Percentiles rank a stretch among this genome's conserved stretches.
Conservation (phyloP, 1,140 invertebrate species). For the Euura saliciscinereae region DNA sequence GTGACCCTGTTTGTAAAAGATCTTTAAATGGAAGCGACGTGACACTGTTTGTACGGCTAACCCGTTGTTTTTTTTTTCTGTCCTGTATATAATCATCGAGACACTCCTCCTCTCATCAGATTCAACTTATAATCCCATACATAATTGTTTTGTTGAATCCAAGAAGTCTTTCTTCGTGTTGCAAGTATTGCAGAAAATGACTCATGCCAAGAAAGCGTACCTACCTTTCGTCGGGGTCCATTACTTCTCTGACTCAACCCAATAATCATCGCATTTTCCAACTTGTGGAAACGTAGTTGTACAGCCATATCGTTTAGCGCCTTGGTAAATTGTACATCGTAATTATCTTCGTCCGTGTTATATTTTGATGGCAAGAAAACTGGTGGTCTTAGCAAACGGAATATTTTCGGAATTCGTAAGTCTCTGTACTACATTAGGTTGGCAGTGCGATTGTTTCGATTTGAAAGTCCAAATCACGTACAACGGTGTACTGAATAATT, state of each 20-base stretch:
- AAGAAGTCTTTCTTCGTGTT: not conserved
- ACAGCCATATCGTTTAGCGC: no score
- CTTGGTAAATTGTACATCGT: not conserved
- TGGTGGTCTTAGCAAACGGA: no score
- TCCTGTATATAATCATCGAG: not conserved
- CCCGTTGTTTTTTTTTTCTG: not conserved
- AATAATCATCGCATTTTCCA: conserved; percentile 25
- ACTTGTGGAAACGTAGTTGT: no score
- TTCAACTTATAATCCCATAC: not conserved
- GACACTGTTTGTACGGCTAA: not conserved
- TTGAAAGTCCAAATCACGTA: no score
- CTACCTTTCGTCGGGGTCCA: conserved; percentile 1
- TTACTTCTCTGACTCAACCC: conserved; percentile 22
- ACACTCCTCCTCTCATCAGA: not conserved
- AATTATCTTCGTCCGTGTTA: not conserved
- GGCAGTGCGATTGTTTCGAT: no score
- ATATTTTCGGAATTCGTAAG: no score
- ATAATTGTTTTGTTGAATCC: not conserved
- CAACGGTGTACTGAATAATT: no score
- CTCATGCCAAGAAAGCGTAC: not conserved
- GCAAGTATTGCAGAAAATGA: not conserved
- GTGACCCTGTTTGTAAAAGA: not conserved
- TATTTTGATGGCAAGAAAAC: no score
- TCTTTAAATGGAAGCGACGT: not conserved
- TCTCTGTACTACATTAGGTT: no score